Conservation (phyloP, 53 echinoderm and acorn worm species). For the Zoroaster sp. region DNA sequence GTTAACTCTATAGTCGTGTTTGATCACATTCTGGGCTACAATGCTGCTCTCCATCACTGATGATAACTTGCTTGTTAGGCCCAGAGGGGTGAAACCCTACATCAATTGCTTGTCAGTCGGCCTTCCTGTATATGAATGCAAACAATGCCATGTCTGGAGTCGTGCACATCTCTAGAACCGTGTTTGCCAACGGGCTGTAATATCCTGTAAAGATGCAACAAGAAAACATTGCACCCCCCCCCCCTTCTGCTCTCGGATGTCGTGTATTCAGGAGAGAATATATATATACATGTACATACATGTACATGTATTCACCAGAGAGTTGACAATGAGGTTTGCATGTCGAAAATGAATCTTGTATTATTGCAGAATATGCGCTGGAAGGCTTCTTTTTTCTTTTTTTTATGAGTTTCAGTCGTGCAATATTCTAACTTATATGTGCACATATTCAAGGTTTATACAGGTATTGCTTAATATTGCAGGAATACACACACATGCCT, state of each 20-base stretch:
- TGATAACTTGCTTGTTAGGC: not conserved
- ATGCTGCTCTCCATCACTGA: not conserved
- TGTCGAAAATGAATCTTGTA: not conserved
- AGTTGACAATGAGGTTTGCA: not conserved
- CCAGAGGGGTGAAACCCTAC: not conserved
- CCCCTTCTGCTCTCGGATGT: not conserved
- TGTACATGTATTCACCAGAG: no score
- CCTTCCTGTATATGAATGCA: not conserved
- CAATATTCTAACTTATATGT: no score
- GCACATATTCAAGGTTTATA: no score
- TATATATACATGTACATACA: no score
- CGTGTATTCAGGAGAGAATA: not conserved
- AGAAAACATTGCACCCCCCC: not conserved
- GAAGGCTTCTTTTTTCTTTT: no score
- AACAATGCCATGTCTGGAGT: slow-evolving; percentile 1
- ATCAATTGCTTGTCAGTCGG: not conserved
- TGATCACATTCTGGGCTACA: not conserved
- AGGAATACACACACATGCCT: no score
- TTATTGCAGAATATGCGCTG: not conserved
- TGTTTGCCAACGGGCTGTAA: not conserved
- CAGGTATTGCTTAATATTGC: no score
- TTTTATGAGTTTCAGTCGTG: no score
- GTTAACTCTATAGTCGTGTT: no score
- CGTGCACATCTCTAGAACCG: not conserved
- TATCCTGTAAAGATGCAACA: slow-evolving; percentile 9